Evolutionary conservation across 1,140 invertebrate genomes (phyloP).

Genomic region (Hylaeus volcanicus): DNA sequence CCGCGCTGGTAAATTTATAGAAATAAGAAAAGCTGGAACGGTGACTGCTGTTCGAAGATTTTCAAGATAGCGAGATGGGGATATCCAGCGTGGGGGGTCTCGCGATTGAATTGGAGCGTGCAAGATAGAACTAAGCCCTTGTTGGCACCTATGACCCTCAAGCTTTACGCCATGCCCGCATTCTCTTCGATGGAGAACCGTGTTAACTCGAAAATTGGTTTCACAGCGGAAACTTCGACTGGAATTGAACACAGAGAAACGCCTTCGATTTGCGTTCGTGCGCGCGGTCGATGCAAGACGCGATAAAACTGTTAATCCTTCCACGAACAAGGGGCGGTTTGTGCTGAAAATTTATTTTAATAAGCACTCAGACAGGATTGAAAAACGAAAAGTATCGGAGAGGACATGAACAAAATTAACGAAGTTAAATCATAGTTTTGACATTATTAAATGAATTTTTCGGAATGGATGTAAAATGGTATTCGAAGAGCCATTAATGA

Average conservation of each 20-base stretch:
- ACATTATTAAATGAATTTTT: neutral
- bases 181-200: neutral
- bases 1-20: conserved; percentile 10
- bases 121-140: conserved; percentile 22
- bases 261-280: neutral
- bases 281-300: neutral
- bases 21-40: conserved; percentile 13
- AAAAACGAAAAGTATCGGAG: too few species aligned
- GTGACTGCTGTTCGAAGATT: neutral
- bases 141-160: conserved; percentile 7
- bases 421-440: too few species aligned
- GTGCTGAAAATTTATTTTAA: too few species aligned
- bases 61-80: conserved; percentile 9
- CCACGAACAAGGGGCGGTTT: neutral
- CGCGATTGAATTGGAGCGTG: conserved; percentile 31
- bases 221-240: neutral
- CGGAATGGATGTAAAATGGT: neutral
- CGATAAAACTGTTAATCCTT: neutral
- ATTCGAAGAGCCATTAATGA: neutral
- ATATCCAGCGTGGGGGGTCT: conserved; percentile 3
- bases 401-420: too few species aligned
- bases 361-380: too few species aligned
- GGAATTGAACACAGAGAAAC: neutral
- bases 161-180: too few species aligned
- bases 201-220: conserved; percentile 3